These are phyloP conservation scores for Labeo calbasu DNA, from an alignment of 2,797 vertebrate genomes.

Conservation along the genomic window DNA sequence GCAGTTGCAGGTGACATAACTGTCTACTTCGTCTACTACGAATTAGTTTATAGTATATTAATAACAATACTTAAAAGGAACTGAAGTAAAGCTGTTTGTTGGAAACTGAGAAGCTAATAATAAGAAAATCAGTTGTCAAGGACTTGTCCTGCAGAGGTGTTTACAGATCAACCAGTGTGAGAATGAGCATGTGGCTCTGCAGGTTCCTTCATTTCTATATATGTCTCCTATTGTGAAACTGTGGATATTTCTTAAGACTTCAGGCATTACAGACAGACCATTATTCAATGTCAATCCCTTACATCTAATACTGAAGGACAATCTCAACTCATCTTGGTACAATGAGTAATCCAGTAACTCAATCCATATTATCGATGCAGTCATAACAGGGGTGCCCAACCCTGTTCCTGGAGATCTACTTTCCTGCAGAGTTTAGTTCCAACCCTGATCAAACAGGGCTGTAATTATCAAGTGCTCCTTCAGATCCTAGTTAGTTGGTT, in stretches of 20 bases:
- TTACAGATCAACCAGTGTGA: conserved; percentile 1
- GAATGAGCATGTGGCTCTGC: not conserved
- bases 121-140: not conserved
- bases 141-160: not conserved
- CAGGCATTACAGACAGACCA: not conserved
- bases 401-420: no score
- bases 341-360: not conserved
- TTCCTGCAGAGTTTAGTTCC: no score
- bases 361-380: not conserved
- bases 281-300: not conserved
- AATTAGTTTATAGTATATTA: no score
- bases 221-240: conserved; percentile 11
- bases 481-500: no score
- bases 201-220: not conserved
- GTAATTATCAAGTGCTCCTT: no score
- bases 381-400: not conserved
- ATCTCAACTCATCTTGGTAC: not conserved
- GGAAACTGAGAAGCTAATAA: not conserved
- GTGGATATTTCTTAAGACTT: not conserved
- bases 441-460: no score
- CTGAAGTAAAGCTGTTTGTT: no score
- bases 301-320: not conserved
- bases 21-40: no score
- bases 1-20: no score
- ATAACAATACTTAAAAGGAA: no score